Base-by-base conservation (phyloP, 2,113 vertebrate species). In the Promerops cafer region DNA sequence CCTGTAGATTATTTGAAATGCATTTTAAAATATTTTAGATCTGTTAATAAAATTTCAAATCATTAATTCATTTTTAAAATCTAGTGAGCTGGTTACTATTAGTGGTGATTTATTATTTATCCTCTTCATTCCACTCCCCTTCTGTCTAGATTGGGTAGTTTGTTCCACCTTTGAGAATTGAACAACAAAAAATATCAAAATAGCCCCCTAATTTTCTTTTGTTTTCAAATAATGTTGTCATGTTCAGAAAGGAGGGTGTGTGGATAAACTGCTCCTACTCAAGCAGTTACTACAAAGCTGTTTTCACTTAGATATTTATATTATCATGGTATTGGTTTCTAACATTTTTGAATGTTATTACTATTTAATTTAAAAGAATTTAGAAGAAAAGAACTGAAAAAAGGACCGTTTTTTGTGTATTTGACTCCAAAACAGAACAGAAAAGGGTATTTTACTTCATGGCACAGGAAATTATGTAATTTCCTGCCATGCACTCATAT, bases 401-500 rank as follows among this genome's bases (percentile, higher is more conserved):
- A 89, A 76, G 13, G 16, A 37, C 6, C 0, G 2, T 19, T 86
- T 21, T 72, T 78, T 87, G 14, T 30, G 17, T 66, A 33, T 75
- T 77, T 87, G 28, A 37, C 28, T 75, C 64, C 52, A 92, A 74
- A 96, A 39, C 7, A 77, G 75, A 96, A 86, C 49, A 86, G 56
- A 84, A 89, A 78, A 13, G 21, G 10, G 26, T 81, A 39, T 75
- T 94, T 93, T 81, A 71, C 56, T 89, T 78, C 47, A 37, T 14
- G 44, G 60, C 39, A 81, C 52, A 81, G 35, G 82, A 94, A 90
- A 88, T 86, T 37, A 80, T 59, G 40, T 52, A 7, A 90, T 95
- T 96, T 96, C 94, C 92, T 96, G 90, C 37, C 68, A 75, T 16
- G 56, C 33, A n/a, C 42, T 49, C 59, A 10, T 85, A 95, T 93